These are phyloP conservation scores for Cottus gobio DNA, from an alignment of 2,113 vertebrate species.

Conservation along the genomic window DNA sequence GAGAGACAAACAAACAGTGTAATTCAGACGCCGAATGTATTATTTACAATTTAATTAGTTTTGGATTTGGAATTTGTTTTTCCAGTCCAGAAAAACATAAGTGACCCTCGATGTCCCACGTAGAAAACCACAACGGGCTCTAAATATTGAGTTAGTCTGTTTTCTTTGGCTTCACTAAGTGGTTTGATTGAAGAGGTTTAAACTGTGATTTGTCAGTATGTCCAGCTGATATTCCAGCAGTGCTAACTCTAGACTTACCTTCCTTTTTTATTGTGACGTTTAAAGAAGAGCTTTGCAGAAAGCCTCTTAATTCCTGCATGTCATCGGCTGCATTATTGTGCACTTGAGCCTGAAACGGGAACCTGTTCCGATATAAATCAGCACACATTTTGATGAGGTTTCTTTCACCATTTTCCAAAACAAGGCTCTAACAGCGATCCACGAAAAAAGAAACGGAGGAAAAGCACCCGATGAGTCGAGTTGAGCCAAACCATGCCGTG, in stretches of 20 bases:
- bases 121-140: background rate
- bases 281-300: too few species aligned
- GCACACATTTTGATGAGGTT: too few species aligned
- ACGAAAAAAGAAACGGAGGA: too few species aligned
- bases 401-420: too few species aligned
- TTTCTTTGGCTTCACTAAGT: background rate
- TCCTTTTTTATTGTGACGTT: too few species aligned
- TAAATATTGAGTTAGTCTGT: background rate
- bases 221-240: background rate
- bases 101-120: too few species aligned
- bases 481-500: background rate
- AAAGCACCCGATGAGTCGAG: background rate
- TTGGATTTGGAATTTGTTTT: background rate
- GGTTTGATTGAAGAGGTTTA: background rate
- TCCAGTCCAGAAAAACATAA: background rate
- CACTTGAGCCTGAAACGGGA: too few species aligned
- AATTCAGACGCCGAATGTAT: background rate
- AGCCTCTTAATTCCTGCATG: too few species aligned
- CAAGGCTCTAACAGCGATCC: too few species aligned
- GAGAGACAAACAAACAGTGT: background rate
- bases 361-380: too few species aligned
- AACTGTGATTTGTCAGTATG: background rate
- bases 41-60: background rate
- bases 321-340: too few species aligned
- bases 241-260: background rate